Evolutionary conservation across 1,140 invertebrate genomes (phyloP).

Genomic region (Steinernema feltiae): DNA sequence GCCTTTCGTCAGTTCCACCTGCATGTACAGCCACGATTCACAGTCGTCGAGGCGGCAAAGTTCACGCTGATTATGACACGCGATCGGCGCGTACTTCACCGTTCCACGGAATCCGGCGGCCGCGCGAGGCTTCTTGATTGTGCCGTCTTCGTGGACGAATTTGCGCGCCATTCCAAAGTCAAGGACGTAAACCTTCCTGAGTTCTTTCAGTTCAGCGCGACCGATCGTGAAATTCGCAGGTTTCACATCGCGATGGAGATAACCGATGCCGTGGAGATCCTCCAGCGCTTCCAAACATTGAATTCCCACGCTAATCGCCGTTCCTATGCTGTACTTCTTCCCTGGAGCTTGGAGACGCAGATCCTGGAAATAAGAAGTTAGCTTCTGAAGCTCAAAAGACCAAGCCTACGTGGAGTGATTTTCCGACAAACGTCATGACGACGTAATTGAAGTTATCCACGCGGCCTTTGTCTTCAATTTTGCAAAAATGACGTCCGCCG

Average conservation of each 20-base stretch:
- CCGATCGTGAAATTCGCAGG: constrained; percentile 32
- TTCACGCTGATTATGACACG: constrained; percentile 44
- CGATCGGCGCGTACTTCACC: constrained; percentile 45
- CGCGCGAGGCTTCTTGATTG: constrained; percentile 37
- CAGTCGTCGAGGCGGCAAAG: constrained; percentile 29
- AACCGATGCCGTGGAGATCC: constrained; percentile 43
- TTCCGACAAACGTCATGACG: constrained; percentile 46
- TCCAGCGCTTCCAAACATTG: constrained; percentile 45
- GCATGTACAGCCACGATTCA: constrained; percentile 33
- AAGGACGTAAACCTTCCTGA: constrained; percentile 38
- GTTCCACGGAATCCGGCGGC: constrained; percentile 48
- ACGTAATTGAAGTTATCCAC: constrained; percentile 37
- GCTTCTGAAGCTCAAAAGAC: too few species aligned
- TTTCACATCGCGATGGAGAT: constrained; percentile 44
- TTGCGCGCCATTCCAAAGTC: constrained; percentile 46
- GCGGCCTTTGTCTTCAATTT: constrained; percentile 36
- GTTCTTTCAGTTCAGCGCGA: constrained; percentile 28
- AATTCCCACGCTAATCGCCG: constrained; percentile 37
- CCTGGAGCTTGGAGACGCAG: constrained; percentile 29
- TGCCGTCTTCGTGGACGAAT: constrained; percentile 39
- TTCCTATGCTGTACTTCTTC: constrained; percentile 43
- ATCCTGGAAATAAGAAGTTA: constrained; percentile 21
- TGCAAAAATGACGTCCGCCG: constrained; percentile 33
- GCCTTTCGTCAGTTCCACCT: constrained; percentile 9
- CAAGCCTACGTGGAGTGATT: constrained; percentile 29